These are phyloP conservation scores for Alethe castanea DNA, from an alignment of 2,113 vertebrate genomes.

Conservation along the genomic window DNA sequence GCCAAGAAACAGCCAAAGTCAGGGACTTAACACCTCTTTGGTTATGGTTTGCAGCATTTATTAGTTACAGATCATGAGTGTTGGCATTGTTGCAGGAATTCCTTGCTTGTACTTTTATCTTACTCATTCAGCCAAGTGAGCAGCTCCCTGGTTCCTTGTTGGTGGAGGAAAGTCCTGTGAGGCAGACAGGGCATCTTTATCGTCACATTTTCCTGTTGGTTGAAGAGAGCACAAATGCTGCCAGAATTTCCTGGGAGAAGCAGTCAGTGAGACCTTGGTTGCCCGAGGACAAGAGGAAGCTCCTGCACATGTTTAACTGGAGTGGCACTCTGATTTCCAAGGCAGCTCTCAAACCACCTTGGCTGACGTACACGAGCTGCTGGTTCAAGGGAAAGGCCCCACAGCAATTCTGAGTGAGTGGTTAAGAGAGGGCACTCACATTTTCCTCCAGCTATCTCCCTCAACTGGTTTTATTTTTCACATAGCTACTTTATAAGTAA, in stretches of 20 bases:
- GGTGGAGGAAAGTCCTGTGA: background rate
- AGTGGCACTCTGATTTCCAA: background rate
- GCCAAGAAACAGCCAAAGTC: background rate
- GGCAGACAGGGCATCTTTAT: fast-evolving
- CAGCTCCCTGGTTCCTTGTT: background rate
- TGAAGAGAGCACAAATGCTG: background rate
- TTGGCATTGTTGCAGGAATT: background rate
- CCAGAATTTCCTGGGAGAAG: background rate
- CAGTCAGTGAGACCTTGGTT: background rate
- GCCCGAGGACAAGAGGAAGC: background rate
- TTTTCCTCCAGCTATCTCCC: background rate
- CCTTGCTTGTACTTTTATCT: background rate
- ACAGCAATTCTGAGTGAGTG: background rate
- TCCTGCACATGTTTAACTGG: background rate
- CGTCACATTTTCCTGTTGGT: background rate
- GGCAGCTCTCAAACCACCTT: background rate
- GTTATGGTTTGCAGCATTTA: background rate
- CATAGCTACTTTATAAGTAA: background rate
- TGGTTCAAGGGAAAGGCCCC: background rate
- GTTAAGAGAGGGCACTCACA: background rate
- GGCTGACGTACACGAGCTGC: background rate
- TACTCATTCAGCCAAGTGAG: background rate
- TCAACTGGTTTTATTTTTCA: background rate
- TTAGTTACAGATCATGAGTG: background rate
- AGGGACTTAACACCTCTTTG: background rate